Conservation (phyloP, 2,113 vertebrate genomes). For the Tenebrosternarchus preto region DNA sequence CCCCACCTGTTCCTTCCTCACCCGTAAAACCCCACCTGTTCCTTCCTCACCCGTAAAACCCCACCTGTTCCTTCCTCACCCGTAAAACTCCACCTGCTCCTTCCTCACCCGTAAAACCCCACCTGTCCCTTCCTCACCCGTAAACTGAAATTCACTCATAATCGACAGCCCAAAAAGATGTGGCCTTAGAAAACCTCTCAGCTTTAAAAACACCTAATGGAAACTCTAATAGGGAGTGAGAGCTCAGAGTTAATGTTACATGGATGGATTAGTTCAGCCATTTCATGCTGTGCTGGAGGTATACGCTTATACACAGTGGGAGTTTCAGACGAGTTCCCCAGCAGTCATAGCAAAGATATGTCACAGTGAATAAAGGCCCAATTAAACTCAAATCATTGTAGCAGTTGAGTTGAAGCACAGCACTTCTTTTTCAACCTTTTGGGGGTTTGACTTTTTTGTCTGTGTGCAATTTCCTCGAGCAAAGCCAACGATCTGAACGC, state of each 20-base stretch:
- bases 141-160: no score
- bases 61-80: no score
- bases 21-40: no score
- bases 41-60: no score
- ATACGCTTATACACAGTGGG: slow-evolving; percentile 30
- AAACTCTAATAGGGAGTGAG: slow-evolving; percentile 36
- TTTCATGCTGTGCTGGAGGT: slow-evolving; percentile 35
- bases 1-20: no score
- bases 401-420: slow-evolving; percentile 30
- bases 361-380: slow-evolving; percentile 41
- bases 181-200: slow-evolving; percentile 35
- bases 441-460: no score
- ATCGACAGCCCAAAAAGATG: background rate
- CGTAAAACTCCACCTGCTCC: no score
- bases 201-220: slow-evolving; percentile 35
- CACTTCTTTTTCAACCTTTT: slow-evolving; percentile 1
- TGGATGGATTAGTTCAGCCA: slow-evolving; percentile 47
- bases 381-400: slow-evolving; percentile 47
- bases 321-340: slow-evolving; percentile 9
- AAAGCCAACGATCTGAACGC: slow-evolving; percentile 8
- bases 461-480: background rate
- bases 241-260: slow-evolving; percentile 46
- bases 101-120: no score
- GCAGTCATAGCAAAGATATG: slow-evolving; percentile 18
- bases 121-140: no score